Evolutionary conservation across 2,888 invertebrate genomes (phyloP), one percentile per base, ranked within the genome.

Genomic region (Nezara viridula): DNA sequence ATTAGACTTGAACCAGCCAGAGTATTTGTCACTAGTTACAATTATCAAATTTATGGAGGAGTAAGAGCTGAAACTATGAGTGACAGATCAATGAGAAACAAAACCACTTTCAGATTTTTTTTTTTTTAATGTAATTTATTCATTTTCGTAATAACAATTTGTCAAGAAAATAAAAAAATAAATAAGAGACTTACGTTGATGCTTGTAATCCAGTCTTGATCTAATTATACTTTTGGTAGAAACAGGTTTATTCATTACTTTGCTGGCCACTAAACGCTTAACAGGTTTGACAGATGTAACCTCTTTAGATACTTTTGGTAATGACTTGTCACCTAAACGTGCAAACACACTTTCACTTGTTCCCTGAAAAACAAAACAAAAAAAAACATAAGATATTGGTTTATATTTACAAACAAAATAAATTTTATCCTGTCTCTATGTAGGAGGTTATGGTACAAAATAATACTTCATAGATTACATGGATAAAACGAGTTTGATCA

Each of bases 281-380:
- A 47, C 12, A n/a, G 81, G 81, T 37, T 0, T n/a, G 81, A 24
- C 37, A 44, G 81, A 44, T 47, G 81, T 81, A 81, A 47, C 44
- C 14, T 66, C 88, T 32, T 88, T 88, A 24, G 73, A 47, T 24
- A 32, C 19, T 49, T 88, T 66, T 47, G 88, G 73, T 86, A 50
- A 40, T 44, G 88, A 66, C 27, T 88, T 88, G 12, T 32, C 88
- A 0, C 88, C 88, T 27, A 88, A 32, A 27, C 88, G 60, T 2
- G 88, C 60, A 47, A 88, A 88, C 0, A 88, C 88, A 27, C 88
- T 86, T 55, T 86, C 86, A 86, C 86, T 49, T 27, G 19, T n/a
- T 44, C 66, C 88, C 88, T 88, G 32, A 88, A 88, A 73, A 66
- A 73, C 16, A n/a, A 66, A 9, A 37, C 16, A 32, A 60, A 85